phyloP scores from a whole-genome alignment of 2,888 invertebrate genomes.

The Pristionchus arcanus region DNA sequence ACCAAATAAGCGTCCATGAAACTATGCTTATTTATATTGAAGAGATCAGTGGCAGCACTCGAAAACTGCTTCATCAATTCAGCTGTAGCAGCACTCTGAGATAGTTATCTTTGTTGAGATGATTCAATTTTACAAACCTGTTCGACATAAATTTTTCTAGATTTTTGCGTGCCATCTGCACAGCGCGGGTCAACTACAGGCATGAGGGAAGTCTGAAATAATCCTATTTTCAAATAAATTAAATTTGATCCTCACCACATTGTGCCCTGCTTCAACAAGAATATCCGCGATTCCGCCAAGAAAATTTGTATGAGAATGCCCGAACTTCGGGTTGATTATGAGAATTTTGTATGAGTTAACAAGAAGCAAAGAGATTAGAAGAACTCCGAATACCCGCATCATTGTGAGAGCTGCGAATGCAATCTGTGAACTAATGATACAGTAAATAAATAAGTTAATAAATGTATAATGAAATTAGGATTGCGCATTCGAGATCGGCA shows the following conservation, averaged over 20 bases:
- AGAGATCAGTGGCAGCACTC: not conserved
- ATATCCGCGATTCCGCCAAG: slow-evolving; percentile 57
- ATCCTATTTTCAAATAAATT: not conserved
- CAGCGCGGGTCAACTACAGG: not conserved
- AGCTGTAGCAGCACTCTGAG: not conserved
- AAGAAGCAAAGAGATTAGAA: not conserved
- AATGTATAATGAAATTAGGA: too few species aligned
- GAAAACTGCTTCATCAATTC: not conserved
- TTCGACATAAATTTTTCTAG: not conserved
- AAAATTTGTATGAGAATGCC: slow-evolving; percentile 58
- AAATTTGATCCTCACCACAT: slow-evolving; percentile 44
- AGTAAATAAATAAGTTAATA: too few species aligned
- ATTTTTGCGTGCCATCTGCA: not conserved
- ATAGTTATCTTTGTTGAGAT: not conserved
- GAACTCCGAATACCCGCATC: not conserved
- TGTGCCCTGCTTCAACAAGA: slow-evolving; percentile 57
- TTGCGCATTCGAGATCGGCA: too few species aligned
- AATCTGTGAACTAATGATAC: not conserved
- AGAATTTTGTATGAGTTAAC: slow-evolving; percentile 57
- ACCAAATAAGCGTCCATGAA: not conserved
- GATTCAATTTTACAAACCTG: not conserved
- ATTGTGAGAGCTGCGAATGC: not conserved
- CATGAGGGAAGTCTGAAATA: not conserved
- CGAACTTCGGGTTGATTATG: slow-evolving; percentile 56
- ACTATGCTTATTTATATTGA: not conserved